Evolutionary conservation across 1,140 invertebrate species (phyloP), one percentile per base, ranked within the genome.

Genomic region (Neodiprion pinetum): DNA sequence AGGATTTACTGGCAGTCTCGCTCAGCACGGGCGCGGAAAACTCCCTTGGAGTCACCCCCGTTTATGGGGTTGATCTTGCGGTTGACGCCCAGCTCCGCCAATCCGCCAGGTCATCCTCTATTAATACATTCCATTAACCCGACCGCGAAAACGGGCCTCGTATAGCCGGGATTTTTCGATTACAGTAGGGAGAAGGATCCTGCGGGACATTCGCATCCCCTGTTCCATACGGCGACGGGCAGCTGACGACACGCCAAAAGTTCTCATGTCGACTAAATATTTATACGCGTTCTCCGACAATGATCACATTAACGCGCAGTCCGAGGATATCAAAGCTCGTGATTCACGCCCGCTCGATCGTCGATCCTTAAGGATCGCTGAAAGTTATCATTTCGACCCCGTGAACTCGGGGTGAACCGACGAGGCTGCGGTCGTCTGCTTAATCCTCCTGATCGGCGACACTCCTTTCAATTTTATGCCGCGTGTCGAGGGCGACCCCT

Each of bases 61-160:
- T 14, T 65, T 65, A 65, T 65, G 4, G 61, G 17, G 17, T 14
- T 65, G 12, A 21, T 65, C 17, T 65, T 5, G 17, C 61, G 61
- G 61, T 65, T 65, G 61, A 65, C 12, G 7, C 61, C 17, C 10
- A 61, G n/a, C 61, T 65, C 12, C 1, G 61, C 12, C 61, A 69
- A 69, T 69, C n/a, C 21, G 10, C 67, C 67, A 65, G 67, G 21
- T 80, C 82, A 81, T 83, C 80, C 72, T 68, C 79, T 84, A 84
- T 87, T 87, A 85, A 86, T 82, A 80, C 81, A 86, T 86, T 87
- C 84, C 81, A 86, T 86, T 86, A 86, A 80, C 28, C 28, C 74
- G 65, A 71, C 74, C 71, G 78, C 79, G 77, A 79, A 79, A 84
- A 84, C 80, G 76, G 70, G 74, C 66, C n/a, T 71, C 69, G 80